Evolutionary conservation across 2,797 vertebrate species (phyloP), one percentile per base, ranked within the genome.

Genomic region (Rhinoraja longicauda): DNA sequence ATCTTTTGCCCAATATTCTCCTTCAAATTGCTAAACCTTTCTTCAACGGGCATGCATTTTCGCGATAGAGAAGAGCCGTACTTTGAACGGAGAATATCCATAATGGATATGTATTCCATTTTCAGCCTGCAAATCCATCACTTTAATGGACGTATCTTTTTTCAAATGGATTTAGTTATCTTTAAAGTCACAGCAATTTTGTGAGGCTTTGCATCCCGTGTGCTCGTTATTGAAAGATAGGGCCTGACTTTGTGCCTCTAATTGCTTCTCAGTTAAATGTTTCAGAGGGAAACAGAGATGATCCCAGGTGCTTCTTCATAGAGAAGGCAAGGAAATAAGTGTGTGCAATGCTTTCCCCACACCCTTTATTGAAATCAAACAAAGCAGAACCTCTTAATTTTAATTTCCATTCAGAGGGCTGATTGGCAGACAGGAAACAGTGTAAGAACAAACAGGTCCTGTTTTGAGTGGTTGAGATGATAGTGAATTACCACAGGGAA

Each of bases 81-180:
- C 29, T 62, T 86, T 86, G 57, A 86, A 62, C n/a, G 19, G 62
- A 32, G 84, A 64, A 88, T 88, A 88, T 88, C 29, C 59, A 88
- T 64, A n/a, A 64, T 88, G 29, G 84, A 88, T 19, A 64, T 32
- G 29, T 32, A 88, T 88, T 88, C 84, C 13, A 19, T 88, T 32
- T 64, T 64, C 84, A 64, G 59, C 84, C n/a, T 59, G 88, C 29
- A 88, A 88, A 88, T 64, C 59, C 59, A 21, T 21, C 2, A 26
- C n/a, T 17, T 32, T 64, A 84, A 64, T 88, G 57, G 88, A 64
- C 59, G 19, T 13, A 64, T 64, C 59, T 88, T n/a, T 88, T 88
- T 1, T 64, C 9, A 84, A 88, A 88, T 88, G 32, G 59, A 64
- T 64, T 88, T 64, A 64, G 84, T 64, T 88, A 64, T 88, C 84